Percentiles rank a stretch among this genome's conserved stretches.
These are phyloP conservation scores for Bedellia somnulentella DNA, from an alignment of 2,888 invertebrate species.

Conservation along the genomic window DNA sequence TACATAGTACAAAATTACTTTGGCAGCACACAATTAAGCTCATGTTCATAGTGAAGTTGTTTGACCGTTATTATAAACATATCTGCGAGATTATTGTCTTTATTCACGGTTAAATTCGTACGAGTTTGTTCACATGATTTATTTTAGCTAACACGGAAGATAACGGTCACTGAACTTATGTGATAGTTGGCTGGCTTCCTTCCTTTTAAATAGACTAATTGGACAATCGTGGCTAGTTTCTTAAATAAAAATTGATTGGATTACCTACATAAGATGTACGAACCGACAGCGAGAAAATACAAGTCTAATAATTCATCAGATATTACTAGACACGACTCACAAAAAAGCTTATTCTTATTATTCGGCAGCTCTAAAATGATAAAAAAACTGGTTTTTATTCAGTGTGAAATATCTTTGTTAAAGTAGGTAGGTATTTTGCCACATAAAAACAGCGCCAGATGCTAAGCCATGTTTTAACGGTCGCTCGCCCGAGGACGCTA, in stretches of 20 bases:
- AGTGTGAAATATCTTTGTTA: background rate
- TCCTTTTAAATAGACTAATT: background rate
- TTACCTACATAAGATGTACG: background rate
- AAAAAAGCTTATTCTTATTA: background rate
- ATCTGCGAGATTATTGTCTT: background rate
- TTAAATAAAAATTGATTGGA: background rate
- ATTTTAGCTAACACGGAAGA: conserved; percentile 34
- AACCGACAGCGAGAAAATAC: too few species aligned
- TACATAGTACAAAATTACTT: background rate
- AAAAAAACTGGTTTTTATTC: background rate
- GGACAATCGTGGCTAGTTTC: background rate
- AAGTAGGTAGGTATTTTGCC: background rate
- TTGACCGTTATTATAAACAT: background rate
- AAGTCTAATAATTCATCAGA: background rate
- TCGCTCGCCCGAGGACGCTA: background rate
- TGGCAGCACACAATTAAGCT: background rate
- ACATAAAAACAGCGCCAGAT: background rate
- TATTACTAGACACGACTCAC: background rate
- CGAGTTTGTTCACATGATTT: conserved; percentile 16
- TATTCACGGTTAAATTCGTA: conserved; percentile 13
- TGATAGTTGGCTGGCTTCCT: background rate
- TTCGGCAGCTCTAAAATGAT: background rate
- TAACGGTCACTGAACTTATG: conserved; percentile 24
- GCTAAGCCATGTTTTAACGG: background rate
- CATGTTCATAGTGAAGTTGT: background rate